Evolutionary conservation across 2,113 vertebrate genomes (phyloP).

Genomic region (Pelobates fuscus): DNA sequence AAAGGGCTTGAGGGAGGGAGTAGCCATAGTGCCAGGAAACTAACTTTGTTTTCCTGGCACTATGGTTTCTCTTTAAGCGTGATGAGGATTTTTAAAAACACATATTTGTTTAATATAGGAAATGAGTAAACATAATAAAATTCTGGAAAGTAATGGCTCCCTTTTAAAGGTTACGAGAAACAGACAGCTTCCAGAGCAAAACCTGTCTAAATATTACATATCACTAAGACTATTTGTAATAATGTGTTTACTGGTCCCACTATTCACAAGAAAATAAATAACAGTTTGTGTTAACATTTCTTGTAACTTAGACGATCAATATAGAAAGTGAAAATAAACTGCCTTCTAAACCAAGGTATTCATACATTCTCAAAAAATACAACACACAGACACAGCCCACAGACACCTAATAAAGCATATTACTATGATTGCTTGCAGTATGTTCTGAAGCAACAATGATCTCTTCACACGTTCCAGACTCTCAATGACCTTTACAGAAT

Average conservation of each 20-base stretch:
- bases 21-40: too few relatives aligned
- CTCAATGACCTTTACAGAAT: slow-evolving; percentile 26
- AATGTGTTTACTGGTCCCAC: neutral
- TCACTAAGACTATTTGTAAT: too few relatives aligned
- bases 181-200: too few relatives aligned
- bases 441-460: slow-evolving; percentile 7
- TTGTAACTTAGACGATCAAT: slow-evolving; percentile 13
- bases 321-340: neutral
- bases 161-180: too few relatives aligned
- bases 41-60: too few relatives aligned
- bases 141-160: too few relatives aligned
- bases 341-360: neutral
- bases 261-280: neutral
- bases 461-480: slow-evolving; percentile 13
- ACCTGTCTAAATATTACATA: too few relatives aligned
- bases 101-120: too few relatives aligned
- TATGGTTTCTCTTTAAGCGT: too few relatives aligned
- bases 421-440: slow-evolving; percentile 19
- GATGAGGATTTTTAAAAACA: too few relatives aligned
- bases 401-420: slow-evolving; percentile 2
- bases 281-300: neutral
- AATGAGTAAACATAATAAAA: too few relatives aligned
- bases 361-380: neutral
- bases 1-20: too few relatives aligned
- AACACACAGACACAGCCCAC: neutral